These are phyloP conservation scores for Arctocebus calabarensis DNA, from an alignment of 2,797 vertebrate species.

Conservation along the genomic window DNA sequence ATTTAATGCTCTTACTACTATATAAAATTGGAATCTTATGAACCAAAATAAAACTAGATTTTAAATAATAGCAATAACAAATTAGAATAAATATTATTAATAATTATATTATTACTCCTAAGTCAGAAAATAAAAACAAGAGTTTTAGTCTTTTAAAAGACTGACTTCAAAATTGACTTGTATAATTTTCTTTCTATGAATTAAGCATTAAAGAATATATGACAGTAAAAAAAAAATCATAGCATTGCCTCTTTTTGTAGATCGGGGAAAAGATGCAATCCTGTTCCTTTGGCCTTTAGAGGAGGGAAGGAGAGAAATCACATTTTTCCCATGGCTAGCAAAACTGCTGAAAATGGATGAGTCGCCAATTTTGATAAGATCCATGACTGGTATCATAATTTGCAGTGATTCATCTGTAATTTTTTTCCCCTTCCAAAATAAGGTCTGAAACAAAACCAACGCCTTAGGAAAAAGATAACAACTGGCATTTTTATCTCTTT, in stretches of 20 bases:
- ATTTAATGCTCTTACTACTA: background rate
- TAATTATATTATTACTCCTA: background rate
- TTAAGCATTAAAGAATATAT: background rate
- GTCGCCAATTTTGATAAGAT: constrained; percentile 77
- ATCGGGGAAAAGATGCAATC: constrained; percentile 32
- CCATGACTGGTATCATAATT: constrained; percentile 71
- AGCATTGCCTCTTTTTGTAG: background rate
- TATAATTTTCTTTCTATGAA: constrained; percentile 21
- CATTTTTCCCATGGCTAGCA: constrained; percentile 68
- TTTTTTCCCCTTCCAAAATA: constrained; percentile 70
- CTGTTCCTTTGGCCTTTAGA: constrained; percentile 64
- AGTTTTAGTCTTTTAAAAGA: constrained; percentile 35
- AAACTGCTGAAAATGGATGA: constrained; percentile 75
- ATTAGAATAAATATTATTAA: constrained; percentile 3
- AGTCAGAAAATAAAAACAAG: constrained; percentile 21
- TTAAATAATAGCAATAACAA: constrained; percentile 4
- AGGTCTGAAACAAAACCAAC: constrained; percentile 79
- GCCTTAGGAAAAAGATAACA: constrained; percentile 70
- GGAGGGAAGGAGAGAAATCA: constrained; percentile 38
- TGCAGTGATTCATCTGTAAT: constrained; percentile 79
- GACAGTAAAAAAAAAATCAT: constrained; percentile 8
- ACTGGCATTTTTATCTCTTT: constrained; percentile 66
- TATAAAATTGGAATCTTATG: background rate
- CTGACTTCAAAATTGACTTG: constrained; percentile 27
- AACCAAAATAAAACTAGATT: constrained; percentile 9